A percentile compares a stretch with the other conserved stretches of the same genome.
phyloP scores from a whole-genome alignment of 2,113 vertebrate species.

The Tapirus terrestris region DNA sequence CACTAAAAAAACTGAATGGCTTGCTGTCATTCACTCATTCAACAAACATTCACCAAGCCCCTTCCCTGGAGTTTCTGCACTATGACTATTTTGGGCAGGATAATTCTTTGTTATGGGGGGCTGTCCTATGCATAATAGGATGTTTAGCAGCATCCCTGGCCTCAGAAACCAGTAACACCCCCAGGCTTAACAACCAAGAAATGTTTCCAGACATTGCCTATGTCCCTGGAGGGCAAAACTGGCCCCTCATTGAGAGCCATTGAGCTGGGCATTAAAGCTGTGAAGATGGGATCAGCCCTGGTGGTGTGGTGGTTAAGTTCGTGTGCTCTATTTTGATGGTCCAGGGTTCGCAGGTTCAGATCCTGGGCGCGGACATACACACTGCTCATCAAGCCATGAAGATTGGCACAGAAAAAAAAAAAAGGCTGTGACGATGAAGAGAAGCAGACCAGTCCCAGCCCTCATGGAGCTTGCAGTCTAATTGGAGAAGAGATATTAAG shows the following conservation, averaged over 20 bases:
- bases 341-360: no score
- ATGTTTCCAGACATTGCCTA: not conserved
- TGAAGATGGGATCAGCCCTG: no score
- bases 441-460: not conserved
- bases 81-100: not conserved
- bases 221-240: not conserved
- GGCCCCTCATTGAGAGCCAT: not conserved
- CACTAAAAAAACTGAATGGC: not conserved
- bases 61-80: not conserved
- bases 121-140: not conserved
- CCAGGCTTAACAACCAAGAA: not conserved
- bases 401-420: no score
- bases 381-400: no score
- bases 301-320: no score
- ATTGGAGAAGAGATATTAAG: no score
- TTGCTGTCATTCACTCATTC: not conserved
- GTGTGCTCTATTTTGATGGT: no score
- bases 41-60: no score
- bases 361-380: no score
- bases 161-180: not conserved
- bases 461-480: not conserved
- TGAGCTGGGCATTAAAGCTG: not conserved
- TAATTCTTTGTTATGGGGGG: not conserved
- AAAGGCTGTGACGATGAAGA: not conserved
- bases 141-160: not conserved